Evolutionary conservation across 2,113 vertebrate species (phyloP), one percentile per base, ranked within the genome.

Genomic region (Cephalopholis sonnerati): DNA sequence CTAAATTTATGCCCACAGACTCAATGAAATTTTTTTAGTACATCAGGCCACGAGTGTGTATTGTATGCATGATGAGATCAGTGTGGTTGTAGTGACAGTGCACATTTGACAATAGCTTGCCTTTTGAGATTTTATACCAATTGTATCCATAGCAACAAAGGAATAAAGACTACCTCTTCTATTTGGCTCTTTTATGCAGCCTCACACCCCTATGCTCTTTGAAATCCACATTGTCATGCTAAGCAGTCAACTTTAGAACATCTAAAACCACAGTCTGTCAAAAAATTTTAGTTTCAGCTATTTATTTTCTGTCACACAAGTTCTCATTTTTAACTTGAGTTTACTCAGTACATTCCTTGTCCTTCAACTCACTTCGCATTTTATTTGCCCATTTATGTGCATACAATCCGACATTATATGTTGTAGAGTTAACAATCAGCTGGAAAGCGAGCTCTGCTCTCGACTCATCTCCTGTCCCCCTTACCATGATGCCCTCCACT

Each of bases 91-190:
- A 69, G 69, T 78, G 73, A 78, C 36, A 65, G 8, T 76, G 44
- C 50, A 63, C 22, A 41, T 72, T 79, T 54, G 22, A 77, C 61
- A 55, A 68, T 29, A 32, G 44, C 55, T 55, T 74, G 16, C 22
- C 27, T 50, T 61, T 27, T 75, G 61, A 76, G 59, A 63, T 76
- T 75, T 67, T 41, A 48, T 55, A 48, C 11, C 27, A 48, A 24
- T 32, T 2, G 71, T 84, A 79, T 59, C 84, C 82, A 84, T 79
- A 69, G 81, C 57, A 87, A 84, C 81, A 24, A 39, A 62, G 44
- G 4, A 5, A 55, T 11, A 74, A 71, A 82, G 71, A 59, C 29
- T 71, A 64, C 39, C 46, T 79, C 3, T 78, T 48, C 5, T 29
- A 39, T 59, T 65, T 61, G 41, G 64, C 32, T 5, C 15, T 65